A percentile compares a stretch with the other conserved stretches of the same genome.
Conservation (phyloP, 2,797 vertebrate species). For the Pantherophis vulpinus region DNA sequence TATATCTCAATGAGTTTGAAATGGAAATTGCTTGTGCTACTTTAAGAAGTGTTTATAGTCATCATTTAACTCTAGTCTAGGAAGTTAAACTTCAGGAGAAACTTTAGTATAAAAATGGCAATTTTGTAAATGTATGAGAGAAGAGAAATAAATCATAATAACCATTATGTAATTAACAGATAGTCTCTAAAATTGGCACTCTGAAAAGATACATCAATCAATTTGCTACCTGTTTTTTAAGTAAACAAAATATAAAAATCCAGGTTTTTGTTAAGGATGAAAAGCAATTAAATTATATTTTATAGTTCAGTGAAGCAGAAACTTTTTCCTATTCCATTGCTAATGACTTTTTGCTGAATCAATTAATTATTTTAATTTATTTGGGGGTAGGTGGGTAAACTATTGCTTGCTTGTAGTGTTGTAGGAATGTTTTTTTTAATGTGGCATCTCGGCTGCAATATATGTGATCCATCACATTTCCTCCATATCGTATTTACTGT, state of each 20-base stretch:
- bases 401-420: neutral
- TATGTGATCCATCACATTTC: neutral
- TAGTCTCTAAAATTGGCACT: neutral
- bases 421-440: neutral
- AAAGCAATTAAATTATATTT: neutral
- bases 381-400: neutral
- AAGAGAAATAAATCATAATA: neutral
- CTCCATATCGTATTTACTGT: neutral
- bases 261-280: neutral
- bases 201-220: neutral
- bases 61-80: neutral
- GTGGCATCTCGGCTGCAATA: neutral
- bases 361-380: neutral
- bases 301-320: slow-evolving; percentile 14
- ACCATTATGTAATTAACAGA: neutral
- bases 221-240: neutral
- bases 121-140: neutral
- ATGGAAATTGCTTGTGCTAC: neutral
- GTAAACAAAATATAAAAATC: neutral
- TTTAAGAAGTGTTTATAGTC: neutral
- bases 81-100: neutral
- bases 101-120: neutral
- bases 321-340: neutral
- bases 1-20: neutral
- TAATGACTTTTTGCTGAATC: neutral